phyloP scores from a whole-genome alignment of 2,888 invertebrate species.

The Acleris cristana region DNA sequence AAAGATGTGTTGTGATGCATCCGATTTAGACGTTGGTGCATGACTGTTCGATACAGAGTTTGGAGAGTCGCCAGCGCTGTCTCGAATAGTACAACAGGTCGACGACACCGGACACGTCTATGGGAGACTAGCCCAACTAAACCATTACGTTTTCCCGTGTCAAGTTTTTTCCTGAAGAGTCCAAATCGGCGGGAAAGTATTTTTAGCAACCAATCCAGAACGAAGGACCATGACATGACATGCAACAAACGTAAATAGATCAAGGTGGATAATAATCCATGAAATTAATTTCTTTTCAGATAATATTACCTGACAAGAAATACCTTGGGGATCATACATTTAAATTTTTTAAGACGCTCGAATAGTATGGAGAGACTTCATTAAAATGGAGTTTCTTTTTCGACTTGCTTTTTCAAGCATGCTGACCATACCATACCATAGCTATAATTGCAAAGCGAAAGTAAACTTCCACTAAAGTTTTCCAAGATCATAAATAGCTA shows the following conservation, averaged over 20 bases:
- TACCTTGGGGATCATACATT: no score
- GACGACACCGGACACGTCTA: conserved; percentile 52
- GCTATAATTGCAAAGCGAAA: background rate
- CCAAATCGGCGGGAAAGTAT: background rate
- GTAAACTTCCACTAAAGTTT: conserved; percentile 16
- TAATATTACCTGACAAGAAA: no score
- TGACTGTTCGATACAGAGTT: conserved; percentile 59
- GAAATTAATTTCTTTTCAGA: no score
- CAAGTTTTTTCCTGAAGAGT: background rate
- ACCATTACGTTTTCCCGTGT: conserved; percentile 4
- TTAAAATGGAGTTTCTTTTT: no score
- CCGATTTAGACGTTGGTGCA: conserved; percentile 46
- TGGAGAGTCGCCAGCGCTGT: conserved; percentile 70
- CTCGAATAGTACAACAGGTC: conserved; percentile 61
- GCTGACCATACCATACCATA: no score
- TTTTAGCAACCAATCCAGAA: no score
- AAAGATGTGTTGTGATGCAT: conserved; percentile 5
- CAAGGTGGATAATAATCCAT: no score
- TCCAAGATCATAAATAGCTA: conserved; percentile 17
- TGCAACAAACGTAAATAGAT: no score
- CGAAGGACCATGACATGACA: no score
- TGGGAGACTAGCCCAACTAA: conserved; percentile 5
- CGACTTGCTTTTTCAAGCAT: no score
- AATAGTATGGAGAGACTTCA: no score
- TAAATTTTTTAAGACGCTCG: no score